Percentiles rank a stretch among this genome's conserved stretches.
phyloP scores from a whole-genome alignment of 1,140 invertebrate species.

The Halesus radiatus region DNA sequence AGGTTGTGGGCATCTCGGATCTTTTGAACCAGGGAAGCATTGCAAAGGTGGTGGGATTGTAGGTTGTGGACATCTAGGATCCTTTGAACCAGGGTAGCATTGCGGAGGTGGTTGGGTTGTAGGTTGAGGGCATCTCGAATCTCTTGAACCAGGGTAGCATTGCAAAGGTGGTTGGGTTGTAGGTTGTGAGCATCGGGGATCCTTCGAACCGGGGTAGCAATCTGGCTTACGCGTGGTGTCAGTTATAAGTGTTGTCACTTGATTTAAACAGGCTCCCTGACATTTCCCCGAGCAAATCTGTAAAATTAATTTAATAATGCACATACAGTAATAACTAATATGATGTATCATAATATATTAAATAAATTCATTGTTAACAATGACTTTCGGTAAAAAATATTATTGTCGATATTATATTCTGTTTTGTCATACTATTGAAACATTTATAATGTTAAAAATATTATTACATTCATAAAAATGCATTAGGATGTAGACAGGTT shows the following conservation, averaged over 20 bases:
- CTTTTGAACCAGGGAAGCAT: slow-evolving; percentile 60
- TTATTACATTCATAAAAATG: no score
- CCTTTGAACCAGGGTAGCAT: slow-evolving; percentile 60
- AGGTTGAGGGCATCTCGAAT: slow-evolving; percentile 61
- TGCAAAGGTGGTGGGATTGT: slow-evolving; percentile 51
- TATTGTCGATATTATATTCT: no score
- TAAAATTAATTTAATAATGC: no score
- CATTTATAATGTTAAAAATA: no score
- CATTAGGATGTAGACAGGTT: no score
- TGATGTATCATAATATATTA: no score
- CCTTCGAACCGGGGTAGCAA: slow-evolving; percentile 60
- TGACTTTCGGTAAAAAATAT: no score
- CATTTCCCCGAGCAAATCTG: slow-evolving; percentile 66
- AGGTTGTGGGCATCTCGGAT: slow-evolving; percentile 61
- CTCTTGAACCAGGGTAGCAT: slow-evolving; percentile 59
- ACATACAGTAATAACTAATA: no score
- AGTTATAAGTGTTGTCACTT: slow-evolving; percentile 55
- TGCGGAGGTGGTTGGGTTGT: slow-evolving; percentile 48
- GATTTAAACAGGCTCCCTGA: slow-evolving; percentile 61
- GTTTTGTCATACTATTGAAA: no score
- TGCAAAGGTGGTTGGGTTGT: slow-evolving; percentile 51
- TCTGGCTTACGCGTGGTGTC: slow-evolving; percentile 48
- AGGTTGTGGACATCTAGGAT: slow-evolving; percentile 61
- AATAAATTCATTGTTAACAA: no score
- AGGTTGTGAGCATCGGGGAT: slow-evolving; percentile 61